These are phyloP conservation scores for Pogonophryne albipinna DNA, from an alignment of 2,797 vertebrate genomes.

Conservation along the genomic window DNA sequence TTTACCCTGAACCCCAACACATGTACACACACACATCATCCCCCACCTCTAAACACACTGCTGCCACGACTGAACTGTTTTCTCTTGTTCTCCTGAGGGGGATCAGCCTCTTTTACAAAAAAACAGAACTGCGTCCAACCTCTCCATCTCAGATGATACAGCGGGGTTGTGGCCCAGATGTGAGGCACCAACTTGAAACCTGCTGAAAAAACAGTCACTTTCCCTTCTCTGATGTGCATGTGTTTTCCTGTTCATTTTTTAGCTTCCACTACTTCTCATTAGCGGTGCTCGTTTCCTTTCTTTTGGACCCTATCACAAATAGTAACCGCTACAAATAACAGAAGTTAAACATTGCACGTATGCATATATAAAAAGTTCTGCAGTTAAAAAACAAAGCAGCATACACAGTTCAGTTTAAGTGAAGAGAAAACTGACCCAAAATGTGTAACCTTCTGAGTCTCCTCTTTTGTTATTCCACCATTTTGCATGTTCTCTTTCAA, in stretches of 20 bases:
- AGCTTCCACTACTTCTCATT: constrained; percentile 15
- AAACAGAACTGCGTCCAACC: constrained; percentile 50
- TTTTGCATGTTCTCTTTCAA: constrained; percentile 10
- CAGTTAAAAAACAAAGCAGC: not conserved
- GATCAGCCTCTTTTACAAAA: constrained; percentile 46
- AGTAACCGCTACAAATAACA: constrained; percentile 39
- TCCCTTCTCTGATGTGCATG: constrained; percentile 56
- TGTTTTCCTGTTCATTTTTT: constrained; percentile 48
- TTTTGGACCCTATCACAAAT: constrained; percentile 29
- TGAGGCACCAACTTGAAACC: constrained; percentile 67
- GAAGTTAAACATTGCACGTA: constrained; percentile 26
- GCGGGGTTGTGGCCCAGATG: constrained; percentile 77
- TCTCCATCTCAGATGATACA: constrained; percentile 73
- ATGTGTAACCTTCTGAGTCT: constrained; percentile 7
- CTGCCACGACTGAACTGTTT: constrained; percentile 77
- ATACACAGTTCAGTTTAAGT: not conserved
- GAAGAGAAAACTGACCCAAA: not conserved
- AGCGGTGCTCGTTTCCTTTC: not conserved
- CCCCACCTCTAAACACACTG: constrained; percentile 43
- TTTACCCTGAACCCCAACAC: not conserved
- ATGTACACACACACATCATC: constrained; percentile 21
- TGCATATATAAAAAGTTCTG: constrained; percentile 6
- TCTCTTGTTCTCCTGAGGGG: constrained; percentile 74
- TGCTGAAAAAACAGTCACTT: constrained; percentile 64
- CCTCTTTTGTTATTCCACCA: constrained; percentile 30